Base-by-base conservation (phyloP, 2,113 vertebrate genomes). In the Lota lota region DNA sequence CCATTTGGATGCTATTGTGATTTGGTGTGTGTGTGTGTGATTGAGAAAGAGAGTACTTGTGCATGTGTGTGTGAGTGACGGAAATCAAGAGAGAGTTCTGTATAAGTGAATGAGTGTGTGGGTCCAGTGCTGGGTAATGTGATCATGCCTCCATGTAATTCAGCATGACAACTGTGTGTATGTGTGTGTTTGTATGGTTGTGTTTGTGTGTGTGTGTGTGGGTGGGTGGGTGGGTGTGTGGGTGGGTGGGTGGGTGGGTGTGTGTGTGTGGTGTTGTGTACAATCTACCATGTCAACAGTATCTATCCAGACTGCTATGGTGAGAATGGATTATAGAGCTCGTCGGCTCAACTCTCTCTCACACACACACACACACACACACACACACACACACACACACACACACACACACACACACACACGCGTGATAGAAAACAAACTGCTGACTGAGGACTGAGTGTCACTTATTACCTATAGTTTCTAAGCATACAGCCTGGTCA, bases 31-130 rank as follows among this genome's bases (percentile, higher is more conserved):
- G 80, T 57, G 62, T 79, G 71, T 72, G 1, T 51, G 63, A 50
- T 36, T 64, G 62, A 47, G 33, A 15, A 36, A 20, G 63, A 21
- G 63, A 47, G 63, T 53, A 19, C 21, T 14, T 67, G 64, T 47
- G 28, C 40, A 63, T 70, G 73, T 63, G 68, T 75, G 76, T 72
- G 63, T 68, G 88, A 91, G 93, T 93, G 80, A 91, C 94, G 94
- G 95, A 97, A 97, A 95, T 95, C 93, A 93, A 92, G 82, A 93
- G 93, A 94, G 92, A 94, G 94, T 89, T 93, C 92, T 95, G 93
- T 95, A 95, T 86, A 98, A 97, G 94, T 93, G 93, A 96, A 97
- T 95, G 94, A 97, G 96, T 95, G 93, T 95, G 95, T 96, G 94
- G 94, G 94, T 95, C 94, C 94, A 93, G 93, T 90, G 90, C 90